Percentiles rank a stretch among this genome's conserved stretches.
Evolutionary conservation across 2,113 vertebrate species (phyloP).

Genomic region (Podilymbus podiceps): DNA sequence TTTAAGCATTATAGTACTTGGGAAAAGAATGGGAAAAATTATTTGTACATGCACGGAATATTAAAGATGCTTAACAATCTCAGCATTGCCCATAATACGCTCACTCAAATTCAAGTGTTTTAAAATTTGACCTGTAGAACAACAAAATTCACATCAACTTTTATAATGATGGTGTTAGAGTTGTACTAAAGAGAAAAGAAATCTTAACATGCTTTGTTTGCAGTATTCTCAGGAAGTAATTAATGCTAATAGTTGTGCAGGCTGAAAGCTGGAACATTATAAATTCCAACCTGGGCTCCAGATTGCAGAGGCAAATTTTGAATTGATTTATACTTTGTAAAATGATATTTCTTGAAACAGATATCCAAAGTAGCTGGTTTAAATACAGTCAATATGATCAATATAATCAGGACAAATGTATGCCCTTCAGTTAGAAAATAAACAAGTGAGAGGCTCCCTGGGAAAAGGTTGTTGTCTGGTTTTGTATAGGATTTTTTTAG

Average conservation of each 20-base stretch:
- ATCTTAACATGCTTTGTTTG: slow-evolving; percentile 10
- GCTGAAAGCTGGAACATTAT: slow-evolving; percentile 5
- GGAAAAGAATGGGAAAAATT: not conserved
- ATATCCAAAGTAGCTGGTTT: not conserved
- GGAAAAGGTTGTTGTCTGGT: not conserved
- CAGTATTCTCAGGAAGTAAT: not conserved
- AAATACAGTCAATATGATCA: not conserved
- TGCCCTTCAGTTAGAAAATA: not conserved
- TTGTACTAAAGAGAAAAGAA: not conserved
- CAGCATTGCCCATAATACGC: not conserved
- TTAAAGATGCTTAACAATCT: not conserved
- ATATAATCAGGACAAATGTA: not conserved
- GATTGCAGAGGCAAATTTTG: not conserved
- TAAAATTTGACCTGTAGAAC: not conserved
- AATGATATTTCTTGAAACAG: not conserved
- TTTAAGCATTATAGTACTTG: not conserved
- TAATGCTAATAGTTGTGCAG: not conserved
- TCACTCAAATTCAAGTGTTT: not conserved
- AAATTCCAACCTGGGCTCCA: not conserved
- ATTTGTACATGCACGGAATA: not conserved
- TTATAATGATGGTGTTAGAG: not conserved
- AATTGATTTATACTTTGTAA: not conserved
- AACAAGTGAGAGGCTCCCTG: not conserved
- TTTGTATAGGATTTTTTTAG: not conserved
- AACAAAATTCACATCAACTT: not conserved